phyloP scores from a whole-genome alignment of 2,888 invertebrate genomes.

The Notodonta dromedarius region DNA sequence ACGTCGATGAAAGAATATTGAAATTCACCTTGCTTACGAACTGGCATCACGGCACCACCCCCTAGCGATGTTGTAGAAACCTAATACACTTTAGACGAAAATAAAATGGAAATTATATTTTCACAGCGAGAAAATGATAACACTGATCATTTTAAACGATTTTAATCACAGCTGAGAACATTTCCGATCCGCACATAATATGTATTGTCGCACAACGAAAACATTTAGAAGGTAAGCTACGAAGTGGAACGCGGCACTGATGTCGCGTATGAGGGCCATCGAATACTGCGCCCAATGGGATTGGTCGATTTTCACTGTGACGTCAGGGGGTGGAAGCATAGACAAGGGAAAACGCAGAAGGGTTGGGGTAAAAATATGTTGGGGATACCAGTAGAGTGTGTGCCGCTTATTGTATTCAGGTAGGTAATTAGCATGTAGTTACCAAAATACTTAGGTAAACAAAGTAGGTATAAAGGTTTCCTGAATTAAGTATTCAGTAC shows the following conservation, averaged over 20 bases:
- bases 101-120: constrained; percentile 66
- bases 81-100: constrained; percentile 58
- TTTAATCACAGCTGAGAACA: constrained; percentile 67
- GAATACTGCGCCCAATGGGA: constrained; percentile 81
- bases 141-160: constrained; percentile 68
- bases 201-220: constrained; percentile 68
- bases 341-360: constrained; percentile 68
- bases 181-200: constrained; percentile 62
- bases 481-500: too few relatives aligned
- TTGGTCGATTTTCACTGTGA: constrained; percentile 86
- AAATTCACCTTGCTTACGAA: constrained; percentile 89
- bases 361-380: constrained; percentile 53
- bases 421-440: too few relatives aligned
- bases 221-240: constrained; percentile 72
- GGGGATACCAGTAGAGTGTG: constrained; percentile 33
- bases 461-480: too few relatives aligned
- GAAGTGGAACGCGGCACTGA: constrained; percentile 69
- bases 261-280: constrained; percentile 71
- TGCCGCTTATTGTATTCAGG: neutral
- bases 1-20: constrained; percentile 38
- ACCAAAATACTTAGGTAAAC: too few relatives aligned
- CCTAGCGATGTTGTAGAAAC: constrained; percentile 73
- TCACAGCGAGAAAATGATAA: constrained; percentile 57
- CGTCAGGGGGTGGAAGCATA: constrained; percentile 84
- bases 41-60: constrained; percentile 87